Percentiles rank a stretch among this genome's conserved stretches.
phyloP scores from a whole-genome alignment of 2,797 vertebrate genomes.

The Alcedo atthis region DNA sequence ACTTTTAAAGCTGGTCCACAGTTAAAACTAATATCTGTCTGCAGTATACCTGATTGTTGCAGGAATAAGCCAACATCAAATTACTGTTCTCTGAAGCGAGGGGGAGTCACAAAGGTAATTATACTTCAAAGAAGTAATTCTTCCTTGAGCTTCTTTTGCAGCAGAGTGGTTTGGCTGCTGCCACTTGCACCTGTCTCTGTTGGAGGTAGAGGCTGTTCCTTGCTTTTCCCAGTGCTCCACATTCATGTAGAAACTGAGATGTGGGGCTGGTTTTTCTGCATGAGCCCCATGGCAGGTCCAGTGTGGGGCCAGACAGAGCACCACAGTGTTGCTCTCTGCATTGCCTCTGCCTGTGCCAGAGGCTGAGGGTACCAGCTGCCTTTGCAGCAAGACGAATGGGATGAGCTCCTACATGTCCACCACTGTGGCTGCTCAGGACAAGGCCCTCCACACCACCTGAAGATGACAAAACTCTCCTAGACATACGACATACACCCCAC shows the following conservation, averaged over 20 bases:
- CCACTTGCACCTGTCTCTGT: accelerated
- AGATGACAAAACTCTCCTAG: background rate
- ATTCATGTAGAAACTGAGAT: background rate
- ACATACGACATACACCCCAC: background rate
- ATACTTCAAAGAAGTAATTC: background rate
- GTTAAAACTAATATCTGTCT: background rate
- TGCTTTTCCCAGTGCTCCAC: background rate
- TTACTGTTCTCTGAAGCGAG: background rate
- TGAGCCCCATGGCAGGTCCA: accelerated
- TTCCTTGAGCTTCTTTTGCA: background rate
- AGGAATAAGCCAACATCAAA: background rate
- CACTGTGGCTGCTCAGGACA: background rate
- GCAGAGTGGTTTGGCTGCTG: background rate
- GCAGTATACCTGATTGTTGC: background rate
- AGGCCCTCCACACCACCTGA: background rate
- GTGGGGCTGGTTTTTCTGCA: background rate
- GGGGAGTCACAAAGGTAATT: background rate
- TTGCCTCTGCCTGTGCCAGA: background rate
- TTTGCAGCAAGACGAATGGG: background rate
- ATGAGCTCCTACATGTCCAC: accelerated
- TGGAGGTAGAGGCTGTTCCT: background rate
- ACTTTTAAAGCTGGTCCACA: background rate
- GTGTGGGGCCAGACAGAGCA: background rate
- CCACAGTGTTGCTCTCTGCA: background rate
- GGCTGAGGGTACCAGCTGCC: background rate